A percentile compares a stretch with the other conserved stretches of the same genome.
Evolutionary conservation across 1,140 invertebrate genomes (phyloP).

Genomic region (Tetragonula clypearis): DNA sequence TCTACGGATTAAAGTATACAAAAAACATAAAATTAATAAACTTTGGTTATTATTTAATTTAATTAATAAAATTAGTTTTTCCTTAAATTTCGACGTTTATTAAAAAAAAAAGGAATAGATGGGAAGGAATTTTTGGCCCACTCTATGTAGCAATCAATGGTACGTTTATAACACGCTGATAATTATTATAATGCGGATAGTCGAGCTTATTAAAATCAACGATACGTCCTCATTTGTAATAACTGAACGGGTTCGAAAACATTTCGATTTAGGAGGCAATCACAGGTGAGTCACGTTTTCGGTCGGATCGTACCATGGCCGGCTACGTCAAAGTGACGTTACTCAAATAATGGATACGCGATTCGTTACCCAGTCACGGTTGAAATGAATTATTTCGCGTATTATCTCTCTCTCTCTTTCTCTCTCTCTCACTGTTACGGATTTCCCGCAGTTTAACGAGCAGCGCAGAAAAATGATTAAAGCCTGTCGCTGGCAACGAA

Average conservation of each 20-base stretch:
- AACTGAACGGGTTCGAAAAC: background rate
- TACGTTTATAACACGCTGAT: background rate
- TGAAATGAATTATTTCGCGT: constrained; percentile 32
- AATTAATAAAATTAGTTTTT: too few relatives aligned
- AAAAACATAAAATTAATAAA: too few relatives aligned
- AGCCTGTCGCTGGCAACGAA: background rate
- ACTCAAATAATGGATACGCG: constrained; percentile 28
- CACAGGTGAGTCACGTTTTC: background rate
- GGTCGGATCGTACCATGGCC: background rate
- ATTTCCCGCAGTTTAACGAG: constrained; percentile 33
- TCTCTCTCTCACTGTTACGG: background rate
- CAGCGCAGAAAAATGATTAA: constrained; percentile 37
- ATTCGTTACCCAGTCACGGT: constrained; percentile 5
- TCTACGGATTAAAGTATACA: too few relatives aligned
- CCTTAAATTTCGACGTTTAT: too few relatives aligned
- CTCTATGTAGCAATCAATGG: too few relatives aligned
- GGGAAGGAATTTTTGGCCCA: too few relatives aligned
- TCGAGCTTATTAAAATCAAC: background rate
- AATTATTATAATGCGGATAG: background rate
- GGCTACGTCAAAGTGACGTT: constrained; percentile 1
- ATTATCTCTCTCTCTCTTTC: constrained; percentile 4
- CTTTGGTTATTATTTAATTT: too few relatives aligned
- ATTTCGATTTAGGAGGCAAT: background rate
- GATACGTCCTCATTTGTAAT: background rate
- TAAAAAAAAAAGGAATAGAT: too few relatives aligned